Percentiles rank a stretch among this genome's conserved stretches.
Evolutionary conservation across 1,140 invertebrate species (phyloP).

Genomic region (Bilobella aurantiaca): DNA sequence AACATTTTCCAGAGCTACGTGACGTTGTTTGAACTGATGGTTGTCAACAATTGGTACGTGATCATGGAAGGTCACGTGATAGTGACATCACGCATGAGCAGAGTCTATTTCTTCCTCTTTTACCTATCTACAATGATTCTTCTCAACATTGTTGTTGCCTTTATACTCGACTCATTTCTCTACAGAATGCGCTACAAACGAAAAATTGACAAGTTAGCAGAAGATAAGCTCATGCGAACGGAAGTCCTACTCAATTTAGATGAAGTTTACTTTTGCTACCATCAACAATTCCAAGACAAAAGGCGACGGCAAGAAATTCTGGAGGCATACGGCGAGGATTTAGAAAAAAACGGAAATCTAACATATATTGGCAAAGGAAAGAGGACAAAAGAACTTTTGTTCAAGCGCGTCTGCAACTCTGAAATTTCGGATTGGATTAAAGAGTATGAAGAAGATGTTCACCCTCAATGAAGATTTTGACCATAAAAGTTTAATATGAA

Average conservation of each 20-base stretch:
- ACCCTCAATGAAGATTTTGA: too few species aligned
- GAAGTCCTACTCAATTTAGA: conserved; percentile 38
- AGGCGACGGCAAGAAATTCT: conserved; percentile 16
- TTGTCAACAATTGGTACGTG: conserved; percentile 78
- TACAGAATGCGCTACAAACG: conserved; percentile 79
- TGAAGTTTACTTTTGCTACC: conserved; percentile 40
- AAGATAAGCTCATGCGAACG: conserved; percentile 53
- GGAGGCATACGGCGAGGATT: conserved; percentile 22
- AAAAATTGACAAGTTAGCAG: conserved; percentile 62
- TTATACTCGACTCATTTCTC: conserved; percentile 76
- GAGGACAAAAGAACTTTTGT: conserved; percentile 61
- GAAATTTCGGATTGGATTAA: conserved; percentile 64
- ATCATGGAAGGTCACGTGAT: conserved; percentile 80
- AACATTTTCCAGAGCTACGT: conserved; percentile 61
- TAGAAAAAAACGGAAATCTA: conserved; percentile 46
- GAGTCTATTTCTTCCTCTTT: conserved; percentile 80
- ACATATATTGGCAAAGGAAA: conserved; percentile 58
- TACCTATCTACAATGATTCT: conserved; percentile 85
- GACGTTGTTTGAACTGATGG: conserved; percentile 79
- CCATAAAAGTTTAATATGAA: too few species aligned
- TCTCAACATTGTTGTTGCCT: conserved; percentile 79
- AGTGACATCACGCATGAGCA: conserved; percentile 52
- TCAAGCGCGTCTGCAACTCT: conserved; percentile 60
- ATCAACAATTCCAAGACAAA: conserved; percentile 24
- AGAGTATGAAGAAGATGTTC: conserved; percentile 46